Evolutionary conservation across 30 jellyfish, hydroid and myxozoan genomes (phyloP).

Genomic region (Aurelia aurita complex sp. Pacific): DNA sequence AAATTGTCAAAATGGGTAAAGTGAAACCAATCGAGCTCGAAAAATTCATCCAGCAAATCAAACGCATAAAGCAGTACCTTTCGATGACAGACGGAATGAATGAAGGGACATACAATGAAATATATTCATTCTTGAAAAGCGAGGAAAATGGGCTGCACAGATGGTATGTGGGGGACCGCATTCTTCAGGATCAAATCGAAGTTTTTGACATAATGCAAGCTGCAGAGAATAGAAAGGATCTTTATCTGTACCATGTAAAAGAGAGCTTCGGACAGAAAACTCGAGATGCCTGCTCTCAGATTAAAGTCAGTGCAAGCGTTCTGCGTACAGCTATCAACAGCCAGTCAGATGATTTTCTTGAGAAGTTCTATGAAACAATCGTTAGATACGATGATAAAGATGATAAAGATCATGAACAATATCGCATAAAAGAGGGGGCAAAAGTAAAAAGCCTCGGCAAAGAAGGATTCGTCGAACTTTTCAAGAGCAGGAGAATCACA

Average conservation of each 20-base stretch:
- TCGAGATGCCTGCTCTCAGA: constrained; percentile 27
- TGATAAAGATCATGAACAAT: background rate
- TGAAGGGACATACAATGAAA: no score
- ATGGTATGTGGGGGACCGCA: constrained; percentile 19
- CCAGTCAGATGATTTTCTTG: background rate
- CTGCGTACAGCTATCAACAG: background rate
- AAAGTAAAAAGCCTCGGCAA: background rate
- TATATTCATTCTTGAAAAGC: no score
- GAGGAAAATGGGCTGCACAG: no score
- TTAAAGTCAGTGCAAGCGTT: background rate
- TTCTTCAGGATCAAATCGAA: background rate
- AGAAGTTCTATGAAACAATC: background rate
- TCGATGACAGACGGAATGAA: no score
- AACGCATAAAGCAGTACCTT: no score
- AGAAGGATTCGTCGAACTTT: background rate
- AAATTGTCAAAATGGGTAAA: no score
- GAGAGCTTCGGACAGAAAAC: background rate
- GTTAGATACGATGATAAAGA: no score
- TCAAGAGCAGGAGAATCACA: background rate
- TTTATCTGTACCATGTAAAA: constrained; percentile 17
- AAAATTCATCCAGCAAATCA: no score
- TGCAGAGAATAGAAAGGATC: background rate
- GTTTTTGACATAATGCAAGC: constrained; percentile 24
- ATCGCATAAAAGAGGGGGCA: background rate
- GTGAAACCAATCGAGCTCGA: no score